phyloP scores from a whole-genome alignment of 2,113 vertebrate genomes.

The Tauraco erythrolophus region DNA sequence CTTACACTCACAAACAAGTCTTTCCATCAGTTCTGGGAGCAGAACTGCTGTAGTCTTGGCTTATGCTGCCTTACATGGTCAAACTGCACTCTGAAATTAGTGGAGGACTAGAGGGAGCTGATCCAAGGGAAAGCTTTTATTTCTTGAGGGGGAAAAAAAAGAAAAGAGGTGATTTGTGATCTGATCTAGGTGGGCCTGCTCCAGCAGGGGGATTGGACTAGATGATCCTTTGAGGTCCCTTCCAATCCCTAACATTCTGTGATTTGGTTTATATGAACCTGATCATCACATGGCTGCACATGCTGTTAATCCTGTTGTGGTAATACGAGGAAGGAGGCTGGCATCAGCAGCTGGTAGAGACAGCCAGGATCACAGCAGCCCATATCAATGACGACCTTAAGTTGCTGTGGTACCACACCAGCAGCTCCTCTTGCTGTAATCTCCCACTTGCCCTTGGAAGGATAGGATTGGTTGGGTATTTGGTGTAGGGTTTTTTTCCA shows the following conservation, averaged over 20 bases:
- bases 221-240: too few species aligned
- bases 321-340: not conserved
- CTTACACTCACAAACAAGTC: not conserved
- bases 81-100: not conserved
- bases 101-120: not conserved
- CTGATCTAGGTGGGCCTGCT: too few species aligned
- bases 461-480: not conserved
- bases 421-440: not conserved
- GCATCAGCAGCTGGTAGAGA: not conserved
- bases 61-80: not conserved
- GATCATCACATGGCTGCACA: not conserved
- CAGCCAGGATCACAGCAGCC: not conserved
- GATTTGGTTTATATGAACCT: not conserved
- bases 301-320: not conserved
- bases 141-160: not conserved
- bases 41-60: not conserved
- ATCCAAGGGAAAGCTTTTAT: not conserved
- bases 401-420: not conserved
- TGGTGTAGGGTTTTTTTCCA: not conserved
- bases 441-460: not conserved
- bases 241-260: too few species aligned
- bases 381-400: not conserved
- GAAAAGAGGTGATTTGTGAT: not conserved
- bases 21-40: not conserved
- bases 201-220: too few species aligned